phyloP scores from a whole-genome alignment of 2,113 vertebrate genomes.

The Pterophyllum scalare region DNA sequence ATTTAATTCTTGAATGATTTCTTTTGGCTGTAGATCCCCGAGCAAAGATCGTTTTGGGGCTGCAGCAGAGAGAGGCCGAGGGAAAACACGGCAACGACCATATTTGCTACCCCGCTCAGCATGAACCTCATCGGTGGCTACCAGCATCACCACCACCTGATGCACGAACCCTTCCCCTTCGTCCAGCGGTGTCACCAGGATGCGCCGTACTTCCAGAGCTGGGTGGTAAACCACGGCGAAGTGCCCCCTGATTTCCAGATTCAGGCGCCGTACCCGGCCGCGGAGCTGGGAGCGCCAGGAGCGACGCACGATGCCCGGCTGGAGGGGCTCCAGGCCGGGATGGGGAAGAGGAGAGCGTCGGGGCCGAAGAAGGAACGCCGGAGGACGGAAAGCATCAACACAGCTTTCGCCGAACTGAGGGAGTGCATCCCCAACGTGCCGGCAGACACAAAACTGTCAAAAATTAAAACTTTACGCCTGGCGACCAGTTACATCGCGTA shows the following conservation, averaged over 20 bases:
- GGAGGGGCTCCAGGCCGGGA: constrained; percentile 84
- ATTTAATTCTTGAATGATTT: constrained; percentile 33
- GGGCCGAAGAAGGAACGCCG: constrained; percentile 92
- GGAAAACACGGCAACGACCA: background rate
- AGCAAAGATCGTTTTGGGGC: constrained; percentile 41
- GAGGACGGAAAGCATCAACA: constrained; percentile 92
- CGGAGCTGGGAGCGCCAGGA: constrained; percentile 71
- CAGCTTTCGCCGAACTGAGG: constrained; percentile 88
- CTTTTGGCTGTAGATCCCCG: constrained; percentile 21
- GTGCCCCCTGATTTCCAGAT: constrained; percentile 84
- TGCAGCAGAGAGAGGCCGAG: constrained; percentile 19
- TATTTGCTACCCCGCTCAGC: constrained; percentile 10
- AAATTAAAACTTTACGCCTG: constrained; percentile 89
- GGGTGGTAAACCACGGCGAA: constrained; percentile 89
- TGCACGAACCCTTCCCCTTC: constrained; percentile 91
- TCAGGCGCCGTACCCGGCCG: constrained; percentile 76
- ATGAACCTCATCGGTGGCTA: constrained; percentile 96
- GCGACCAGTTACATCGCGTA: constrained; percentile 93
- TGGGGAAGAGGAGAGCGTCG: constrained; percentile 84
- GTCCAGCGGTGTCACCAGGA: constrained; percentile 90
- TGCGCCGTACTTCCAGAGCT: constrained; percentile 87
- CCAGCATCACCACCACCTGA: constrained; percentile 88
- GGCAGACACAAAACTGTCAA: constrained; percentile 90
- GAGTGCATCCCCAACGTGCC: constrained; percentile 93
- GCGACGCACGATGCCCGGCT: constrained; percentile 80